Base-by-base conservation (phyloP, 2,113 vertebrate genomes). In the Vireo altiloquus region DNA sequence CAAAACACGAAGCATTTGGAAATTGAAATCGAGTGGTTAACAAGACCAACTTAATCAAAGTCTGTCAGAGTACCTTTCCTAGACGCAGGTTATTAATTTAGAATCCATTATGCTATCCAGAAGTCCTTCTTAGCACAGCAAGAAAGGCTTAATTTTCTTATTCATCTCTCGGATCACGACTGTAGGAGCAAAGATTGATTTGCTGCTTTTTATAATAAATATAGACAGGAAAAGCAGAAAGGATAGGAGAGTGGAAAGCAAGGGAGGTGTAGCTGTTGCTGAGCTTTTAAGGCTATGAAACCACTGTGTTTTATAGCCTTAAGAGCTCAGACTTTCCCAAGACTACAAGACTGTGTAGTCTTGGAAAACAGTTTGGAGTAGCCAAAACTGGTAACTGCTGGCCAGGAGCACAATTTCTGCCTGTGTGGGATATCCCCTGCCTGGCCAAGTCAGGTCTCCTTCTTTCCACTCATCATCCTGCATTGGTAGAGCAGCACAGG, bases 101-200 rank as follows among this genome's bases (percentile, higher is more conserved):
- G 49, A 96, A 91, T 68, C 52, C 47, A 83, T 94, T 92, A 74
- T 84, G 22, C 44, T 68, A 28, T 74, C 52, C 65, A 89, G 80
- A 94, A 87, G 53, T 81, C 80, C 53, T 90, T 68, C 91, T 92
- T 66, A 94, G 72, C 65, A 78, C 68, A 82, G 65, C 15, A 60
- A 84, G 86, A 81, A 89, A 78, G 31, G 20, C 35, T 86, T 86
- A 46, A 92, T 89, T 89, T 79, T 90, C 85, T 88, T 93, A 81
- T 33, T 90, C 52, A 66, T 78, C 68, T 81, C 65, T 87, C 0
- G 0, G 28, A 74, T 86, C 56, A 52, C 52, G 49, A 70, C 60
- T 81, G 25, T 52, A 47, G 46, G 76, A 83, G 14, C 74, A 61
- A 90, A 88, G 88, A 88, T 28, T 81, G 60, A 74, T 94, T 90